A percentile compares a stretch with the other conserved stretches of the same genome.
These are phyloP conservation scores for Megalops cyprinoides DNA, from an alignment of 2,797 vertebrate genomes.

Conservation along the genomic window DNA sequence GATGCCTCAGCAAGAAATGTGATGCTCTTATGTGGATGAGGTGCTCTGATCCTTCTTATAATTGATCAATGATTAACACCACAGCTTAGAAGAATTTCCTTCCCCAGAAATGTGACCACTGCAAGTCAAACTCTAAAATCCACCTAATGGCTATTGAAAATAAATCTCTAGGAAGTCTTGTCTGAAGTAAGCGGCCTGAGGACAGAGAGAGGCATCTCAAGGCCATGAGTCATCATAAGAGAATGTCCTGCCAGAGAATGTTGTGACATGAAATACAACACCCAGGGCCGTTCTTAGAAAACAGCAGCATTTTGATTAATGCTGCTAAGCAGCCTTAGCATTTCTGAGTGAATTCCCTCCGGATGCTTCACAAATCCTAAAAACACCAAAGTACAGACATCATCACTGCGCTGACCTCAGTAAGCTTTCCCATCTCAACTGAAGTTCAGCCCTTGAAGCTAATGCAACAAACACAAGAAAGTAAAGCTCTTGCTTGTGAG, in stretches of 20 bases:
- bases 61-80: too few species aligned
- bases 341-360: background rate
- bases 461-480: background rate
- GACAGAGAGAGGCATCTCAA: background rate
- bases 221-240: background rate
- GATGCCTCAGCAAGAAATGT: too few species aligned
- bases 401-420: background rate
- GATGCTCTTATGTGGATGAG: too few species aligned
- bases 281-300: background rate
- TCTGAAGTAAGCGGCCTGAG: background rate
- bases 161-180: background rate
- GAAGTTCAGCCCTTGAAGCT: background rate
- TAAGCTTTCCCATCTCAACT: background rate
- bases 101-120: background rate
- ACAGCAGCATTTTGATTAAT: background rate
- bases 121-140: background rate
- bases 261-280: background rate
- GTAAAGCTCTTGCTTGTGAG: background rate
- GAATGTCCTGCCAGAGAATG: background rate
- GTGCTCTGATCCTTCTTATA: too few species aligned
- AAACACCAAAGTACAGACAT: background rate
- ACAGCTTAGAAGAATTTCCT: background rate
- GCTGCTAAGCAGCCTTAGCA: background rate
- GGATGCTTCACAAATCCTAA: background rate
- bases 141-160: background rate